Evolutionary conservation across 2,113 vertebrate species (phyloP), one percentile per base, ranked within the genome.

Genomic region (Silurus glanis): DNA sequence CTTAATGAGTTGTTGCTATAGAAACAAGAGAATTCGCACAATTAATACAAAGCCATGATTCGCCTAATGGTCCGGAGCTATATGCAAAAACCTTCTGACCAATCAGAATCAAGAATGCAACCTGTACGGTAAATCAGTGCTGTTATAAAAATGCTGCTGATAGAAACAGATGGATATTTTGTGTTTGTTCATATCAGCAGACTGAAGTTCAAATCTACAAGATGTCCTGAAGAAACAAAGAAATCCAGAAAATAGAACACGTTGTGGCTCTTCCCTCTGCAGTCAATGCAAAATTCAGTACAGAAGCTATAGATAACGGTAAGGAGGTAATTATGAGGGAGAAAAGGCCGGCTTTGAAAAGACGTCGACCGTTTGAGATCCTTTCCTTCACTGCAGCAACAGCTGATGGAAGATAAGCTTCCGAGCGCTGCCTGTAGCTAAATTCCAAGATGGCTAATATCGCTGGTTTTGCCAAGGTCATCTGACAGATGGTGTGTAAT

Each of bases 401-500:
- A 78, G 71, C 71, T 76, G 83, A 84, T 76, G 45, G 58, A 49
- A 75, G 72, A 45, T 62, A 62, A 64, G 71, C 76, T 64, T 49
- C n/a, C 21, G 4, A 72, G 67, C 55, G 12, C 25, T 64, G 71
- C 58, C 69, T 72, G 72, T 75, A 84, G 72, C 69, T 82, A 59
- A 82, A 67, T 75, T 83, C 82, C 72, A 78, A 75, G 62, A 67
- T 19, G 61, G 80, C 47, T 83, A 64, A 78, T 47, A 62, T 69
- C 16, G n/a, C 58, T 12, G 72, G 80, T 56, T 59, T 56, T 58
- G 72, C 90, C 88, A 91, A 88, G 90, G 64, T 89, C 88, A 92
- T 92, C 87, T 88, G 83, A 90, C 91, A 88, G 87, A 90, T 86
- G 80, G 28, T 78, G 89, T 92, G 91, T 93, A 94, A 93, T 92